A percentile compares a stretch with the other conserved stretches of the same genome.
Conservation (phyloP, 2,113 vertebrate genomes). For the Spea bombifrons region DNA sequence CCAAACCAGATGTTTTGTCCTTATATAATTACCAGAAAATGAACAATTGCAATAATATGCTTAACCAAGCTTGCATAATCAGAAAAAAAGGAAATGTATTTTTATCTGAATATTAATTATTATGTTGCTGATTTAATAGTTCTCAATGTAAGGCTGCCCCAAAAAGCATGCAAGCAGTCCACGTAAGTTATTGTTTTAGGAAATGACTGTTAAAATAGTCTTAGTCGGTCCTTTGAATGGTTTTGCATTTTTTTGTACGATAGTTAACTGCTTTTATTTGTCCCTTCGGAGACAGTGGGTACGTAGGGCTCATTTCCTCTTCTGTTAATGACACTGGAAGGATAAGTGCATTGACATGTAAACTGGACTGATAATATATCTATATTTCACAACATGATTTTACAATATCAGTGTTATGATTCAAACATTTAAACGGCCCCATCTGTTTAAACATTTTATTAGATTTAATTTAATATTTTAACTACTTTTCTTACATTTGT, state of each 20-base stretch:
- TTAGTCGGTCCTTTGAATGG: neutral
- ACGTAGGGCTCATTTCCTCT: constrained; percentile 13
- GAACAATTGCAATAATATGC: neutral
- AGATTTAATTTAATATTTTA: too few species aligned
- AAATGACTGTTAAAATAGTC: neutral
- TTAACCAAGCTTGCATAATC: neutral
- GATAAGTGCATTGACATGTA: constrained; percentile 12
- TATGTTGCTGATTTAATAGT: neutral
- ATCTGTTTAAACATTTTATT: too few species aligned
- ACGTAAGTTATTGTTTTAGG: neutral
- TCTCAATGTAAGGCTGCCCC: neutral
- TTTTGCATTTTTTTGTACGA: neutral
- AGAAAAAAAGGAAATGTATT: neutral
- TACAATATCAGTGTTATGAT: neutral
- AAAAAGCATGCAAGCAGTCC: neutral
- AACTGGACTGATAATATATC: constrained; percentile 8
- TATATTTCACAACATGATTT: neutral
- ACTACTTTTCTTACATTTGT: too few species aligned
- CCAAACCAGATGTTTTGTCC: neutral
- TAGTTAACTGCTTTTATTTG: constrained; percentile 16
- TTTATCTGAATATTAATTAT: neutral
- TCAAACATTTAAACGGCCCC: neutral
- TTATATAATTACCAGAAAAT: neutral
- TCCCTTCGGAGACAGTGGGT: constrained; percentile 2
- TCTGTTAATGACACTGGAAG: constrained; percentile 2